Evolutionary conservation across 2,888 invertebrate genomes (phyloP), one percentile per base, ranked within the genome.

Genomic region (Eupsilia transversa): DNA sequence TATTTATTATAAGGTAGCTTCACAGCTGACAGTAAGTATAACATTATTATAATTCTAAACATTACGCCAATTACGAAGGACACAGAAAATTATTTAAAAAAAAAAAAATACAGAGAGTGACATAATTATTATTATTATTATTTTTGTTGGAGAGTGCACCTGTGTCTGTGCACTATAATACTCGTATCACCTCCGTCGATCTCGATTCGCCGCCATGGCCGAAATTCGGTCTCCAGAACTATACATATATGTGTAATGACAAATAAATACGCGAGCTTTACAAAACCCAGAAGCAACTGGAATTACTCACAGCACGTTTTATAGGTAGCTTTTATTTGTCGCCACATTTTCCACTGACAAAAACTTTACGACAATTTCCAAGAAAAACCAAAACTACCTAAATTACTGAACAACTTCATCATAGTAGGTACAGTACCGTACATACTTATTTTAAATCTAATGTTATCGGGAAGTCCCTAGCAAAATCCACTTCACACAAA

Each of bases 401-500:
- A 0, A 63, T 7, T 27, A 41, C 3, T 20, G 20, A 12, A 12
- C 20, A 63, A 20, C 27, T 63, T n/a, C 3, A n/a, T 3, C n/a
- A 35, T 9, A n/a, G 4, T 43, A 10, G 1, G 12, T 59, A 20
- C 41, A 41, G 23, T 23, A 61, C 35, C n/a, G 23, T 17, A 33
- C 9, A 9, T n/a, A n/a, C 9, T 76, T 20, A 52, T 67, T 52
- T 35, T 23, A 12, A 14, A 43, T 14, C 5, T 20, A 41, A 23
- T n/a, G 14, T 17, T 30, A n/a, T 41, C 49, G 52, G 59, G 52
- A 80, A 60, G 17, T 33, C 20, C 6, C 14, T n/a, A 12, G 56
- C 27, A 52, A 54, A 64, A 56, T 64, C 17, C 54, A n/a, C 17
- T 35, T 35, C 3, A 33, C 17, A 73, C 30, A 46, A 68, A 46